Evolutionary conservation across 1,140 invertebrate genomes (phyloP), one percentile per base, ranked within the genome.

Genomic region (Scaptomyza hsui): DNA sequence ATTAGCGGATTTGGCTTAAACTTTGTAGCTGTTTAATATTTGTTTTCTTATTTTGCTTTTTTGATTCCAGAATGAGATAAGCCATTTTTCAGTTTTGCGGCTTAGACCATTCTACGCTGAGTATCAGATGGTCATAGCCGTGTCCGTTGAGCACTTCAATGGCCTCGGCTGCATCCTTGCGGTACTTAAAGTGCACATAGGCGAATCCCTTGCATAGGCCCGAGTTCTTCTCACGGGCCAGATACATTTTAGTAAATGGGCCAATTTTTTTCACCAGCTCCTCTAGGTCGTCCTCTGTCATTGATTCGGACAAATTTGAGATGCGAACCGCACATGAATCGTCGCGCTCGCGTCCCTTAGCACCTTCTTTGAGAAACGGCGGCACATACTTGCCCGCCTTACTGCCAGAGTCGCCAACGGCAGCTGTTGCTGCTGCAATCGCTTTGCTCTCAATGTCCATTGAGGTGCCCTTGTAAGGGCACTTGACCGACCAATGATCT

Each of bases 41-140:
- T 42, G 42, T 9, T 29, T 35, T 35, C 12, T 35, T 35, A 3
- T 35, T 35, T 35, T n/a, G 10, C 10, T n/a, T 37, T 12, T n/a
- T 37, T 12, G 26, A 10, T 37, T 13, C 37, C 19, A 37, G 21
- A 10, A 24, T 15, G 29, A 24, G 53, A 41, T 45, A 4, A 29
- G 42, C 6, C 44, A 21, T 6, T n/a, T 45, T 69, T 72, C n/a
- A 86, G 37, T 64, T 68, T 32, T 91, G 95, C 26, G 96, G 96
- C 92, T 99, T 99, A 1, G 99, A 99, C 99, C 98, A 99, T 93
- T 99, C 99, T 15, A 99, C 99, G 92, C 95, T 98, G 4, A 99
- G 93, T 91, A 99, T 99, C 57, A 99, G 94, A 94, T 99, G 98
- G 93, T 99, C 98, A 92, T 99, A 99, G 69, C 98, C 98, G 92